Evolutionary conservation across 92 coral and sea anemone species (phyloP).

Genomic region (Zoanthus sociatus): DNA sequence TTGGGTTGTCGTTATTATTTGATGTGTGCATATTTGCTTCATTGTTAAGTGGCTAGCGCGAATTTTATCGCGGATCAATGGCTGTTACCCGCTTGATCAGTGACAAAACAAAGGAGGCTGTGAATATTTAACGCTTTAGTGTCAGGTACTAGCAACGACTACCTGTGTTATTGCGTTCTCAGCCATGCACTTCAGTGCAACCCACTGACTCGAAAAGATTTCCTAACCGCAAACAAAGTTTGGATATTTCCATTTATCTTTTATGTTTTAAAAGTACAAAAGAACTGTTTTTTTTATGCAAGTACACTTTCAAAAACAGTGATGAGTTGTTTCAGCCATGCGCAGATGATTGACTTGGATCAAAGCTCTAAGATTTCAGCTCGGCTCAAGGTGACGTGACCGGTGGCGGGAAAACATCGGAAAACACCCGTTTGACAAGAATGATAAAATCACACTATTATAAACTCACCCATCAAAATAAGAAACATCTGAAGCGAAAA

Average conservation of each 20-base stretch:
- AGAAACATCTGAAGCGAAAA: neutral
- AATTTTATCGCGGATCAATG: neutral
- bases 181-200: neutral
- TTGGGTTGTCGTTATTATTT: no score
- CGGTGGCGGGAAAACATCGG: slow-evolving; percentile 29
- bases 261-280: neutral
- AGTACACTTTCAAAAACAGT: neutral
- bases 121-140: slow-evolving; percentile 30
- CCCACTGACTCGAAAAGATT: slow-evolving; percentile 29
- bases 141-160: slow-evolving; percentile 28
- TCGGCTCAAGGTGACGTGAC: slow-evolving; percentile 27
- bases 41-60: no score
- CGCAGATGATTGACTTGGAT: slow-evolving; percentile 4
- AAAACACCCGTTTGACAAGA: slow-evolving; percentile 29
- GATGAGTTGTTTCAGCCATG: slow-evolving; percentile 22
- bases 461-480: slow-evolving; percentile 5
- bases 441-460: slow-evolving; percentile 36
- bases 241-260: neutral
- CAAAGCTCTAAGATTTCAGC: neutral
- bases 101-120: slow-evolving; percentile 2
- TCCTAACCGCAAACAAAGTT: neutral
- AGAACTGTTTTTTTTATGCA: neutral
- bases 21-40: no score
- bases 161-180: slow-evolving; percentile 29
- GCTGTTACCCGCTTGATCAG: slow-evolving; percentile 20